Evolutionary conservation across 2,797 vertebrate species (phyloP).

Genomic region (Sebastes vulpes): DNA sequence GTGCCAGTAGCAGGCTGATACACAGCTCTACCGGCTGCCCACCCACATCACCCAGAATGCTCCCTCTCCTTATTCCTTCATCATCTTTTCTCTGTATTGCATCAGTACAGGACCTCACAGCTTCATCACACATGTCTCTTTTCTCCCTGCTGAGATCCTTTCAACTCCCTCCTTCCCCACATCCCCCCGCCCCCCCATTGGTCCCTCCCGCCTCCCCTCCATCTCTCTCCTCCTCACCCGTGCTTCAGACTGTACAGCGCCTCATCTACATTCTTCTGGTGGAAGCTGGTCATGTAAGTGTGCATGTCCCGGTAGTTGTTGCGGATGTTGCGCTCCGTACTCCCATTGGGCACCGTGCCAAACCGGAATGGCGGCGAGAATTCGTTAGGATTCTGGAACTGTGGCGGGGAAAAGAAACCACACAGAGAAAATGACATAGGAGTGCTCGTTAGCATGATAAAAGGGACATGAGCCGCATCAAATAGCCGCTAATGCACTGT

Average conservation of each 20-base stretch:
- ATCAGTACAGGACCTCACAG: slow-evolving; percentile 70
- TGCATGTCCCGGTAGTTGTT: slow-evolving; percentile 99
- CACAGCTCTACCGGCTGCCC: slow-evolving; percentile 55
- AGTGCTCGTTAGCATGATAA: slow-evolving; percentile 61
- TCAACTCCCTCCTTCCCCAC: slow-evolving; percentile 40
- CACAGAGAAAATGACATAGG: slow-evolving; percentile 61
- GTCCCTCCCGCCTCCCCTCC: slow-evolving; percentile 11
- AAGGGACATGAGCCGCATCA: slow-evolving; percentile 54
- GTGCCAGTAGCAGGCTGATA: slow-evolving; percentile 53
- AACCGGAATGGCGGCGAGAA: slow-evolving; percentile 98
- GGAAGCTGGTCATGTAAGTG: slow-evolving; percentile 99
- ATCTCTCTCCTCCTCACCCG: slow-evolving; percentile 90
- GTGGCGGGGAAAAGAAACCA: slow-evolving; percentile 57
- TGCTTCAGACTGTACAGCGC: slow-evolving; percentile 95
- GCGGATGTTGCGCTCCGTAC: slow-evolving; percentile 98
- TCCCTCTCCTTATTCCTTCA: slow-evolving; percentile 52
- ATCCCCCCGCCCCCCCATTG: background rate
- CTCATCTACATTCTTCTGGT: slow-evolving; percentile 97
- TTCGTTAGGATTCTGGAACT: slow-evolving; percentile 99
- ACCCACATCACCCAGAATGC: slow-evolving; percentile 64
- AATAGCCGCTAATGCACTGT: slow-evolving; percentile 62
- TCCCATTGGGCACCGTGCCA: slow-evolving; percentile 98
- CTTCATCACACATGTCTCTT: slow-evolving; percentile 39
- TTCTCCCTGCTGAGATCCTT: slow-evolving; percentile 54
- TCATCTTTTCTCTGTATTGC: slow-evolving; percentile 71